phyloP scores from a whole-genome alignment of 2,113 vertebrate genomes.

The Psittacara wagleri region DNA sequence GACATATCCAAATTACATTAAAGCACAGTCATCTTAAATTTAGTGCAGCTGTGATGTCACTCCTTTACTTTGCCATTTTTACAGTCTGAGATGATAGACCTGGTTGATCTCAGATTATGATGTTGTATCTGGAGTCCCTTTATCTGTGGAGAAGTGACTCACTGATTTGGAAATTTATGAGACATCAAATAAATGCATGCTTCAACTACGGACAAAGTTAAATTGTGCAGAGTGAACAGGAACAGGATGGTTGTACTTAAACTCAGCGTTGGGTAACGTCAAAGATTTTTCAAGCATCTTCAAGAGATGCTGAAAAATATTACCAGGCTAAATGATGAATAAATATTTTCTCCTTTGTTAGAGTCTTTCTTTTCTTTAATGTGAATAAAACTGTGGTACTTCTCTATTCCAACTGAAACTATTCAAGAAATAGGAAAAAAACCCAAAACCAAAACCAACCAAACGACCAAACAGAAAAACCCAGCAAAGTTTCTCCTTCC shows the following conservation, averaged over 20 bases:
- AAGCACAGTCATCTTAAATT: not conserved
- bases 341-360: not conserved
- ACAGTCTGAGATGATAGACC: not conserved
- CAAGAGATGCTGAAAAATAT: not conserved
- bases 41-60: not conserved
- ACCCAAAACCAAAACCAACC: not conserved
- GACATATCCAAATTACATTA: not conserved
- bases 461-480: not conserved
- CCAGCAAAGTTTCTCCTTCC: not conserved
- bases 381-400: not conserved
- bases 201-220: not conserved
- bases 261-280: not conserved
- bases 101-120: not conserved
- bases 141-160: not conserved
- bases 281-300: not conserved
- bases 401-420: not conserved
- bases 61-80: not conserved
- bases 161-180: not conserved
- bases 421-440: not conserved
- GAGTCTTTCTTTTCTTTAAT: not conserved
- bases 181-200: not conserved
- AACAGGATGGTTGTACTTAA: not conserved
- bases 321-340: not conserved
- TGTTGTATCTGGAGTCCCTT: not conserved
- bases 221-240: not conserved